Percentiles rank a stretch among this genome's conserved stretches.
These are phyloP conservation scores for Leptoclinus maculatus DNA, from an alignment of 2,797 vertebrate genomes.

Conservation along the genomic window DNA sequence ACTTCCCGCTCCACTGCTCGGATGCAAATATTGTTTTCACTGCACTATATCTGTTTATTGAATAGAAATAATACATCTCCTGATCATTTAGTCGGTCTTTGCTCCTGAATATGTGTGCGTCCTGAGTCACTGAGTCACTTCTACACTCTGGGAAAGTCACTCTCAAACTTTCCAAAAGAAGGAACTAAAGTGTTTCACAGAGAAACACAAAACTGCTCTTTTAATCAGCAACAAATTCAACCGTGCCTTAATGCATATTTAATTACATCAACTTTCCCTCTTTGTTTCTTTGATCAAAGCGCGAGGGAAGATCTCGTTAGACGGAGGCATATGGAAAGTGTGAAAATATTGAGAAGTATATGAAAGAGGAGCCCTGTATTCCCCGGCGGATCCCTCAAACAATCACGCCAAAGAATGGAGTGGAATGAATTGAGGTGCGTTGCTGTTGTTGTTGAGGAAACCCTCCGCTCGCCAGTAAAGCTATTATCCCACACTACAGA, in stretches of 20 bases:
- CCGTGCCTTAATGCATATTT: slow-evolving; percentile 71
- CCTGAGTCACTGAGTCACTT: not conserved
- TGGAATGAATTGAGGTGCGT: slow-evolving; percentile 53
- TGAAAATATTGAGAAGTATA: slow-evolving; percentile 67
- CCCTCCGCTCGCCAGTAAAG: slow-evolving; percentile 55
- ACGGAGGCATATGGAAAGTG: slow-evolving; percentile 63
- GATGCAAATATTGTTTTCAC: not conserved
- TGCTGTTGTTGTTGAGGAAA: slow-evolving; percentile 52
- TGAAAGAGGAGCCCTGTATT: slow-evolving; percentile 64
- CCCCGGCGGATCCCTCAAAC: slow-evolving; percentile 49
- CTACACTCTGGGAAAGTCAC: slow-evolving; percentile 11
- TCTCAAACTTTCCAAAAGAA: slow-evolving; percentile 54
- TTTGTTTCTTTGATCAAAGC: slow-evolving; percentile 62
- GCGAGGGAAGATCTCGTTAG: slow-evolving; percentile 67
- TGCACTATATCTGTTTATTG: not conserved
- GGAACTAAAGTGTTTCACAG: slow-evolving; percentile 38
- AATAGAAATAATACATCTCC: not conserved
- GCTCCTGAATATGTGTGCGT: not conserved
- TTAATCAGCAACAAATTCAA: slow-evolving; percentile 77
- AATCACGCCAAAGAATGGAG: slow-evolving; percentile 40
- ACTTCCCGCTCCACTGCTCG: not conserved
- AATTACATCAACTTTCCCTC: slow-evolving; percentile 69
- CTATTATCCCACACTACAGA: slow-evolving; percentile 60
- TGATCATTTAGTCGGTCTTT: not conserved
- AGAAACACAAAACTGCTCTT: slow-evolving; percentile 60